Evolutionary conservation across 2,888 invertebrate genomes (phyloP), one percentile per base, ranked within the genome.

Genomic region (Xanthorhoe spadicearia): DNA sequence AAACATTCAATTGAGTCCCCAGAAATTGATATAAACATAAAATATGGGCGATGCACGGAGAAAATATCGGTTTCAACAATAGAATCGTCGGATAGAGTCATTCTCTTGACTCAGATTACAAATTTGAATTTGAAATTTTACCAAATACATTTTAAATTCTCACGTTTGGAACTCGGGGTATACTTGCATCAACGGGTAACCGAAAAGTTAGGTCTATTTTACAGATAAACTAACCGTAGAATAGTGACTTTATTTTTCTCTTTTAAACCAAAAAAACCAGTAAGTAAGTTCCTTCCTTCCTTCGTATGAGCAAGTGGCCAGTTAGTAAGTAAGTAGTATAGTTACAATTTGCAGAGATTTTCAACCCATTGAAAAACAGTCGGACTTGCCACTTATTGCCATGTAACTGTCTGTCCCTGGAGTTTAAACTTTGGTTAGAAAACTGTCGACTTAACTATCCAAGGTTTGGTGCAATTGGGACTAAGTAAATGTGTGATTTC

Each of bases 1-100:
- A 80, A 81, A 76, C 79, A 86, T 86, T 85, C 83, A 86, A 85
- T 87, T 84, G 81, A 72, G 73, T 74, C 68, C 66, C 61, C 70
- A 75, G 69, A 72, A 72, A 77, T 73, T 77, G 77, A 74, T 77
- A 81, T 85, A 85, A 84, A 70, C 71, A 56, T 83, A 77, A 88
- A 77, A 84, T 87, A 88, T 80, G 69, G 72, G 55, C 73, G 71
- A 73, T 80, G 79, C 73, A 77, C 71, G 76, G 76, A 75, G 71
- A 72, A 71, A 51, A 69, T 77, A 77, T 76, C 74, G 77, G 66
- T 82, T 82, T 82, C 77, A 79, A 86, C 85, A 85, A 86, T 82
- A 62, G 71, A 52, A 18, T 64, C 70, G 71, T 66, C 61, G 72
- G 79, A 89, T 89, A 83, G 80, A 89, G 90, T 74, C 86, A 84